Evolutionary conservation across 2,113 vertebrate genomes (phyloP).

Genomic region (Phalacrocorax carbo): DNA sequence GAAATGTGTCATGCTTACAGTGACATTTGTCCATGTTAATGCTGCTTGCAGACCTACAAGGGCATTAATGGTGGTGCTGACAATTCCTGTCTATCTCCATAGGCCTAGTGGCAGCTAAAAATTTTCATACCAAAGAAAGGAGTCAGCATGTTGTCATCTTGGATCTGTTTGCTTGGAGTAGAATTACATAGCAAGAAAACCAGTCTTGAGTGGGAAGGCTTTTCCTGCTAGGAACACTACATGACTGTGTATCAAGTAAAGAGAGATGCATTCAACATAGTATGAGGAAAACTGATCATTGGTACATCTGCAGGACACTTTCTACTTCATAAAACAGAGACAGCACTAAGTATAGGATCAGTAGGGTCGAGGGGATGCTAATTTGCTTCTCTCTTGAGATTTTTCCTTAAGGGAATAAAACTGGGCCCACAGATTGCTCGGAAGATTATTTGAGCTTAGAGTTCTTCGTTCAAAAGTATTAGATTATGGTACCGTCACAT

Average conservation of each 20-base stretch:
- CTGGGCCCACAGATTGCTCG: background rate
- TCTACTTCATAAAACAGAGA: background rate
- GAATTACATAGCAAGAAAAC: background rate
- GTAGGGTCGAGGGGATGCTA: background rate
- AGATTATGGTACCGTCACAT: background rate
- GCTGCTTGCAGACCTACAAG: constrained; percentile 11
- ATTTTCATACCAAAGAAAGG: constrained; percentile 10
- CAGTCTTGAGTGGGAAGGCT: background rate
- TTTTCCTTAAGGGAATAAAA: background rate
- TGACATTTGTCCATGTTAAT: constrained; percentile 14
- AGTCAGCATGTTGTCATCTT: constrained; percentile 33
- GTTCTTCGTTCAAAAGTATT: background rate
- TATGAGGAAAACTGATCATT: background rate
- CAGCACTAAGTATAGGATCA: background rate
- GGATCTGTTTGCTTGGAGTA: background rate
- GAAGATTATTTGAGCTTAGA: background rate
- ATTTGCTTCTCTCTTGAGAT: background rate
- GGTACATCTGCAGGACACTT: background rate
- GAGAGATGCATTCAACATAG: background rate
- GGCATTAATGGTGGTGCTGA: constrained; percentile 20
- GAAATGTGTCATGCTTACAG: constrained; percentile 1
- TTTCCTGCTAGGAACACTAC: background rate
- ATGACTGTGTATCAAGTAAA: background rate
- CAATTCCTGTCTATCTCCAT: constrained; percentile 11
- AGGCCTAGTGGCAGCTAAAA: constrained; percentile 32